Evolutionary conservation across 2,888 invertebrate genomes (phyloP), one percentile per base, ranked within the genome.

Genomic region (Trichogramma evanescens): DNA sequence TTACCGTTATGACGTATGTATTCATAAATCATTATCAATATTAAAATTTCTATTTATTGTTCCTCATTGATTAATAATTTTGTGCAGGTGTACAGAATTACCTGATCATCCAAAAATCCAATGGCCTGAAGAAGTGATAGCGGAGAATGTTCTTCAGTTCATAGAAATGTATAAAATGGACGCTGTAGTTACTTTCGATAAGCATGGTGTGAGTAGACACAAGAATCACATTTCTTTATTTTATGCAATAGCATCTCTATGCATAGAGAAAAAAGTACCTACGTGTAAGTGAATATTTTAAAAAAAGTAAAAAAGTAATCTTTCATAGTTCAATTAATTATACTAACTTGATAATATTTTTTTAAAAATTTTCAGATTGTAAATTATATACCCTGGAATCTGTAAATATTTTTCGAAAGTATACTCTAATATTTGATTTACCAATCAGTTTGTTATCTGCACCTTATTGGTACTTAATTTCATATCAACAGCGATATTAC

Each of bases 131-230:
- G 84, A 86, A 69, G 74, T 83, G 10, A 80, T 90, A 53, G 83
- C 86, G 39, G 81, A 83, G 57, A 78, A 84, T 65, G 82, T 92
- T 67, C 74, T 85, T 58, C 82, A 85, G 65, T 83, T 88, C 61
- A 79, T 93, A 46, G 89, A 90, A 76, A 81, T 84, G 60, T 82
- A 90, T 70, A 86, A 86, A 70, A 89, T 93, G 71, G 88, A 92
- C 72, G 89, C 90, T 2, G 81, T 97, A 56, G 85, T 98, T 58
- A 95, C 97, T 10, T 99, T 99, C 81, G 99, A 99, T 80, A 86
- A 89, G 72, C 84, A 88, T 74, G 99, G 98, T 55, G 88, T 99
- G 5, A 96, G 95, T 68, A 87, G 89, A 5, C 98, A 99, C 80
- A 82, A 84, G 39, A 99, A 99, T 81, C 99, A 99, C 76, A 86